Base-by-base conservation (phyloP, 2,888 invertebrate species). In the Hyppa rectilinea region DNA sequence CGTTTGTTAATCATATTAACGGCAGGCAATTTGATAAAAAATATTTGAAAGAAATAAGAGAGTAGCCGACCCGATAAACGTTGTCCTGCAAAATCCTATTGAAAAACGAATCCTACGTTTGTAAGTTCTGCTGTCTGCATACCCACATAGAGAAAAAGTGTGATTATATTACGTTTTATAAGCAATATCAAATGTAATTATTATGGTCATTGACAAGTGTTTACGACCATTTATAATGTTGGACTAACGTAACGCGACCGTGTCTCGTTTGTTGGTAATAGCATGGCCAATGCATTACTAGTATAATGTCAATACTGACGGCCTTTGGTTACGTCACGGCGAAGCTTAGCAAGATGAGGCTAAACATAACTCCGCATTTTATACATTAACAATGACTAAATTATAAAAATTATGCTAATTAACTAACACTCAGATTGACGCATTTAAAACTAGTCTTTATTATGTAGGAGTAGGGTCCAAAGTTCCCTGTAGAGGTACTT, bases 301-400 rank as follows among this genome's bases (percentile, higher is more conserved):
- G 20, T 52, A 52, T 53, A 62, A 68, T 60, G 43, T 68, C 64
- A 80, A 78, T 59, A 68, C 23, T 9, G 40, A 62, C 52, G 64
- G 49, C 62, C 82, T 65, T 31, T 56, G 53, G 7, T 80, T 20
- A 81, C 82, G 80, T 71, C 67, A 79, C 55, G 14, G 14, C 45
- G 34, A 55, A 53, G 61, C 56, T 52, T 58, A 45, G 59, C 61
- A 61, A 69, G 74, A 78, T 74, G 56, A 63, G 71, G 66, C 71
- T 71, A 63, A 71, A 58, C 56, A n/a, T n/a, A 29, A 60, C 49
- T 61, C 49, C 17, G 29, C 47, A 62, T 77, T 76, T 52, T 78
- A 77, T 49, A 63, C 31, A 58, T 72, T 52, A 49, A 59, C 20
- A 20, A 55, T 52, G 31, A 49, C 45, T 49, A 56, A 75, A 38